Evolutionary conservation across 2,888 invertebrate genomes (phyloP).

Genomic region (Chrysodeixis includens): DNA sequence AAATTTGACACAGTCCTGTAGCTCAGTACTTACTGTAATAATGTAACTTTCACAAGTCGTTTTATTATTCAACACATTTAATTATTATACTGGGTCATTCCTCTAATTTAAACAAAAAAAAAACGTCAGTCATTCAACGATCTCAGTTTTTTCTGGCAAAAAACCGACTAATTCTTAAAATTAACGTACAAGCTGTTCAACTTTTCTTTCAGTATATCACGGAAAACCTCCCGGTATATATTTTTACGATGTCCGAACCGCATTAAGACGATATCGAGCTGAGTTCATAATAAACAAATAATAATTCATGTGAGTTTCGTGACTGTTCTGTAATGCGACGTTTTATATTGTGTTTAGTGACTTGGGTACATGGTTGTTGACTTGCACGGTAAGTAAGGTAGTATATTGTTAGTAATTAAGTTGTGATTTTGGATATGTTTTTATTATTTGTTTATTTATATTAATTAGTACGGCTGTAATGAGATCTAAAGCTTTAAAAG

Average conservation of each 20-base stretch:
- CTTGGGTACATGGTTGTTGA: neutral
- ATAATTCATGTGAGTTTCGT: constrained; percentile 55
- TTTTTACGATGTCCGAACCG: constrained; percentile 51
- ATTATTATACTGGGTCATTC: too few relatives aligned
- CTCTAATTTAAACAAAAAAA: too few relatives aligned
- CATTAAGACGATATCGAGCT: constrained; percentile 57
- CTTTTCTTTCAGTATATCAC: constrained; percentile 16
- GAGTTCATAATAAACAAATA: constrained; percentile 59
- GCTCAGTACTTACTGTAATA: too few relatives aligned
- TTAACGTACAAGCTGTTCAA: neutral
- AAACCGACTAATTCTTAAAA: neutral
- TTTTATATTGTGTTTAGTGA: constrained; percentile 7
- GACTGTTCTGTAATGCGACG: constrained; percentile 17
- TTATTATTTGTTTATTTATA: too few relatives aligned
- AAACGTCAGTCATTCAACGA: too few relatives aligned
- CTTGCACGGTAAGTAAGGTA: too few relatives aligned
- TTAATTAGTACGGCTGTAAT: too few relatives aligned
- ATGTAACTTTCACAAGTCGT: too few relatives aligned
- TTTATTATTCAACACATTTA: too few relatives aligned
- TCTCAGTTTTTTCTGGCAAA: neutral
- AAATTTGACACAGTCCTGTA: too few relatives aligned
- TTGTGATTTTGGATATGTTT: neutral
- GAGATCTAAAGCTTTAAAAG: too few relatives aligned
- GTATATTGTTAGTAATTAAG: neutral
- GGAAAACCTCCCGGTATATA: constrained; percentile 33